phyloP scores from a whole-genome alignment of 2,113 vertebrate species.

The Antigone vipio region DNA sequence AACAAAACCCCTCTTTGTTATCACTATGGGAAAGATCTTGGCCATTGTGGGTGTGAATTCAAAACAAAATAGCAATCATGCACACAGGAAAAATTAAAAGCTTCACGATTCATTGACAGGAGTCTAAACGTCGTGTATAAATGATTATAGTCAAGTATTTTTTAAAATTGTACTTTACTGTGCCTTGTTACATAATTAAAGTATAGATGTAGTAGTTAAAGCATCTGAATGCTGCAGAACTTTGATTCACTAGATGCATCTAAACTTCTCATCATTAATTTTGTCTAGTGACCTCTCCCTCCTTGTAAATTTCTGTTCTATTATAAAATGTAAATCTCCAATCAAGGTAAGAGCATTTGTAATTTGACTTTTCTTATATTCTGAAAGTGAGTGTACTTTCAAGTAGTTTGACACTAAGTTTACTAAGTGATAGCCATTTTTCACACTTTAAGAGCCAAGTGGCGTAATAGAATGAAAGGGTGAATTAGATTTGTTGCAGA shows the following conservation, averaged over 20 bases:
- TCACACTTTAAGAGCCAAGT: conserved; percentile 41
- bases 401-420: background rate
- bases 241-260: background rate
- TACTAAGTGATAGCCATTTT: conserved; percentile 26
- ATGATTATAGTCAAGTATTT: background rate
- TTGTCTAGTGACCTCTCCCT: background rate
- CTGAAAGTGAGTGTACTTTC: conserved; percentile 3
- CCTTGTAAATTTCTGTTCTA: background rate
- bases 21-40: conserved; percentile 57
- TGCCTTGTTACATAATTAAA: background rate
- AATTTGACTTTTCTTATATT: background rate
- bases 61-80: conserved; percentile 34
- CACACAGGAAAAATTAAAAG: conserved; percentile 20
- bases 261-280: background rate
- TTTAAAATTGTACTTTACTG: background rate
- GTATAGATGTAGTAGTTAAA: background rate
- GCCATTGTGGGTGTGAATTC: conserved; percentile 54
- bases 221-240: background rate
- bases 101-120: background rate
- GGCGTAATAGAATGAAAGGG: background rate
- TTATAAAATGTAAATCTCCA: background rate
- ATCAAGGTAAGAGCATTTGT: background rate
- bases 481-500: conserved; percentile 44
- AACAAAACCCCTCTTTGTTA: conserved; percentile 70
- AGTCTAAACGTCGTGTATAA: background rate